These are phyloP conservation scores for Galeopsomyia nigrocyanea DNA, from an alignment of 2,888 invertebrate species.

Conservation along the genomic window DNA sequence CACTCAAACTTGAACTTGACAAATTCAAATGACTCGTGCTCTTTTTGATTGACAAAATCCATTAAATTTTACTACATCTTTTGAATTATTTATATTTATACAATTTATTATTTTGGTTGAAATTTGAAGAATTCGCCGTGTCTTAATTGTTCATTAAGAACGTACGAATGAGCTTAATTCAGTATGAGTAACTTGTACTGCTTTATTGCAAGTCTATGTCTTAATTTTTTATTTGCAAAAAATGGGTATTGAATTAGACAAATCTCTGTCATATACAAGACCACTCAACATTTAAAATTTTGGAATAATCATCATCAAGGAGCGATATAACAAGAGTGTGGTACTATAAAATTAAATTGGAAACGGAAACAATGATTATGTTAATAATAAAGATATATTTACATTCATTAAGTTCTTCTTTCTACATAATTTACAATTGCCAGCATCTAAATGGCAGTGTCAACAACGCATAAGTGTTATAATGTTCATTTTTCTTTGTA, in stretches of 20 bases:
- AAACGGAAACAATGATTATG: conserved; percentile 59
- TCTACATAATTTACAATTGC: conserved; percentile 68
- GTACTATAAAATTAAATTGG: conserved; percentile 45
- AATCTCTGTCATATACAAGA: conserved; percentile 20
- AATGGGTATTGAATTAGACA: not conserved
- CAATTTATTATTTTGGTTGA: conserved; percentile 28
- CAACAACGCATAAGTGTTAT: conserved; percentile 58
- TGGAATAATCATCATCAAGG: conserved; percentile 41
- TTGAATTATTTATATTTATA: conserved; percentile 27
- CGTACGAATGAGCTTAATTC: conserved; percentile 20
- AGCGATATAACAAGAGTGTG: conserved; percentile 38
- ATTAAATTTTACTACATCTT: not conserved
- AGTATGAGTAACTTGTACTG: conserved; percentile 39
- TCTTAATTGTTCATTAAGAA: conserved; percentile 28
- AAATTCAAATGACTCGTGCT: no score
- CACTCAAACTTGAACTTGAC: not conserved
- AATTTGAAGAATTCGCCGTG: conserved; percentile 24
- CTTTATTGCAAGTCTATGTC: conserved; percentile 37
- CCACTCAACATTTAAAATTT: conserved; percentile 36
- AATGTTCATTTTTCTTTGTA: conserved; percentile 39
- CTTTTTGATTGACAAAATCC: no score
- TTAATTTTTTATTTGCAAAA: conserved; percentile 17
- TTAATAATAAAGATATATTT: conserved; percentile 68
- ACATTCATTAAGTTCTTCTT: conserved; percentile 63
- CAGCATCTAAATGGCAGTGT: conserved; percentile 65